Base-by-base conservation (phyloP, 2,113 vertebrate genomes). In the Bambusicola thoracicus region DNA sequence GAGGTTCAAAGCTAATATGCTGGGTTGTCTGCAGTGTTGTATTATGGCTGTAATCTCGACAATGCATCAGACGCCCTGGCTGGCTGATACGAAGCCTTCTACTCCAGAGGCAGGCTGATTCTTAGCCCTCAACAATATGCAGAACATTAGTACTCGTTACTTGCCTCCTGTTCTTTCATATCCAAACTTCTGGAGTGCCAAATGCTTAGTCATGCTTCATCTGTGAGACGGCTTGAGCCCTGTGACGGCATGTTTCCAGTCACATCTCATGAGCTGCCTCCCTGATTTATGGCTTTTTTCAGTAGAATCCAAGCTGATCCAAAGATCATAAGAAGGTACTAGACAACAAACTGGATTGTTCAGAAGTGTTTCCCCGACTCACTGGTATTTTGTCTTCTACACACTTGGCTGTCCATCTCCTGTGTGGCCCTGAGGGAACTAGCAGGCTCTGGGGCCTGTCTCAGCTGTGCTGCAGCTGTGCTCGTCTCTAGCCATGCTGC, bases 1-100 rank as follows among this genome's bases (percentile, higher is more conserved):
- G 53, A 96, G 92, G 94, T 90, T 82, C 32, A 67, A 92, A 86
- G 94, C 87, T 83, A 92, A 73, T 0, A 81, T 89, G 75, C 81
- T 89, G 82, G 65, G 90, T 81, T 29, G 80, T 90, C 92, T 90
- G 83, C 46, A 86, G 92, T 88, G 61, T 56, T 76, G 55, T 81
- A 44, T 38, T 81, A 67, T n/a, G 77, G 49, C 76, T 86, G 85
- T 75, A 41, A 79, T 85, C 83, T 68, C 72, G 40, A 40, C 77
- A 92, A 73, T 70, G 53, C 51, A 48, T 92, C 91, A 80, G 77
- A 74, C 16, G 4, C 85, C 91, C 63, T 8, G 65, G 61, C 88
- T 90, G 70, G 53, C 75, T 51, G 53, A 79, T 83, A 61, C 67
- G 41, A 65, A 81, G 76, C 41, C 70, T 74, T 76, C 1, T 2